Base-by-base conservation (phyloP, 2,113 vertebrate species). In the Aphyosemion australe region DNA sequence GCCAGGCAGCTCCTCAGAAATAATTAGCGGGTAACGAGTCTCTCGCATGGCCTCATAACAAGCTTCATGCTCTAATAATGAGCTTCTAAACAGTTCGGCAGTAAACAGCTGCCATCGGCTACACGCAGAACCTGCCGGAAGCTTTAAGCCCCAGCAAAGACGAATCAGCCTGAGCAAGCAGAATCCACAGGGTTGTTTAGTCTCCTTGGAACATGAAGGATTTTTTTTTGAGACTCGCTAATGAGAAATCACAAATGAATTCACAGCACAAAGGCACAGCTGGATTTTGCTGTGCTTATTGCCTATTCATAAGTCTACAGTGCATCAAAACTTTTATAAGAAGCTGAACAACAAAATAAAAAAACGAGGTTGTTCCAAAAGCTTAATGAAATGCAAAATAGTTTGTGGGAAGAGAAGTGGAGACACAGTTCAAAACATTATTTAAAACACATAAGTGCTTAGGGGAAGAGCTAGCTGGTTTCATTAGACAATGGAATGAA, bases 1-100 rank as follows among this genome's bases (percentile, higher is more conserved):
- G 31, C 41, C 72, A 78, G 76, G 76, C 78, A 76, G 78, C 84
- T 79, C 67, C 70, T 80, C 83, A 74, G 68, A 81, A 88, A 85
- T 84, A 87, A 90, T 87, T 83, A 90, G 82, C 34, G 2, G 41
- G 80, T 87, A 87, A 89, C 65, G 65, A 86, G 84, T 85, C 78
- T 82, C 84, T 80, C 74, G 66, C 76, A 76, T 41, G 49, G 84
- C 79, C 78, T 84, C 71, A 79, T 84, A 85, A 88, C 81, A 90
- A 80, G 84, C 84, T 78, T 82, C 77, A 85, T 65, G 71, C 75
- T 79, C 83, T 67, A 67, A 78, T 87, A 82, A 88, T 85, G 84
- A 88, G 83, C 76, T 79, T 82, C 69, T 58, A 46, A 78, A 60
- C 78, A 76, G 79, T 37, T 73, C 76, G 14, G 58, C 20, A 45